Conservation (phyloP, 1,140 invertebrate genomes). For the Oppia nitens region DNA sequence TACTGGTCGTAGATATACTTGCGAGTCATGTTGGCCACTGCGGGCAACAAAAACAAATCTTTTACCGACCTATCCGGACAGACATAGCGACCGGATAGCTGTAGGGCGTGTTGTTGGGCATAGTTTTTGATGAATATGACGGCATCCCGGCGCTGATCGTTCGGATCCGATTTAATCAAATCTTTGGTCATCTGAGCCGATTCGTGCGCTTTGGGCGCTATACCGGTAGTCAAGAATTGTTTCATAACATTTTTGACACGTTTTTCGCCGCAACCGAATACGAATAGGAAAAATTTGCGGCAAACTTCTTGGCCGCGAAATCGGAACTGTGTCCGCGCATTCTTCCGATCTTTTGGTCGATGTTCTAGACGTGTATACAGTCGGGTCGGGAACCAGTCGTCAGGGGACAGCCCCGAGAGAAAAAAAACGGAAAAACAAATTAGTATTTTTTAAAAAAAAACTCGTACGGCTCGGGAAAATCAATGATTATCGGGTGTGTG, state of each 20-base stretch:
- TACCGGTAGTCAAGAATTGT: conserved; percentile 9
- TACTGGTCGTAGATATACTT: conserved; percentile 9
- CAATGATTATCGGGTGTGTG: too few relatives aligned
- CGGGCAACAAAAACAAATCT: conserved; percentile 8
- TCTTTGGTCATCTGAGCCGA: neutral
- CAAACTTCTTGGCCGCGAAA: conserved; percentile 10
- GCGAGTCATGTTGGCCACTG: neutral
- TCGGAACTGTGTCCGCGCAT: conserved; percentile 1
- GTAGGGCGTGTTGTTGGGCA: conserved; percentile 8
- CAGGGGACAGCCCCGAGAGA: too few relatives aligned
- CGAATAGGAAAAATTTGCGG: conserved; percentile 5
- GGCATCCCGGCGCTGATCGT: neutral
- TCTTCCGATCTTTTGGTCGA: neutral
- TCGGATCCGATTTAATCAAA: neutral
- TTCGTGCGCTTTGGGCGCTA: neutral
- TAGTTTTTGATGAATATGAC: conserved; percentile 9
- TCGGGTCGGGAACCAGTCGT: too few relatives aligned
- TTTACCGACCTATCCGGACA: neutral
- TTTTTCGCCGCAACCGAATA: conserved; percentile 11
- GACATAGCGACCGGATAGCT: neutral
- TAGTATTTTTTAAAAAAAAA: too few relatives aligned
- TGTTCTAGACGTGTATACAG: neutral
- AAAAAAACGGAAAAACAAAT: too few relatives aligned
- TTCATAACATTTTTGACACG: conserved; percentile 6
- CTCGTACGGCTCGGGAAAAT: too few relatives aligned